phyloP scores from a whole-genome alignment of 2,888 invertebrate genomes.

The Zhengitettix transpicula region DNA sequence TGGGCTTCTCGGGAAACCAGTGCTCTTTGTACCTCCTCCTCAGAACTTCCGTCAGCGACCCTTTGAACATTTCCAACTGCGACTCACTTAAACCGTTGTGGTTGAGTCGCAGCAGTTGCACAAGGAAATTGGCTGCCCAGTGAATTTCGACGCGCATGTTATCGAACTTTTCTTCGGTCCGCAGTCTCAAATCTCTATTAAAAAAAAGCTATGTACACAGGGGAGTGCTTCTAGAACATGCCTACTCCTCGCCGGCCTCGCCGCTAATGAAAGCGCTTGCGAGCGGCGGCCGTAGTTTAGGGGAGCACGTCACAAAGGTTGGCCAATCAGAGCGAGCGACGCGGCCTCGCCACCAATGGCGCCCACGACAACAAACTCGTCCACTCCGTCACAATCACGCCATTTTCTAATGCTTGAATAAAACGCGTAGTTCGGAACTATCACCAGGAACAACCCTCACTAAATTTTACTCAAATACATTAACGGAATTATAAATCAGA shows the following conservation, averaged over 20 bases:
- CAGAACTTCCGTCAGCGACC: conserved; percentile 27
- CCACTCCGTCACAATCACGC: too few species aligned
- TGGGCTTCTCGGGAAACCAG: conserved; percentile 57
- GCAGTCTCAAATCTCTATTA: not conserved
- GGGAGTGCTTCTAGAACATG: not conserved
- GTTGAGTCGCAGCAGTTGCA: conserved; percentile 28
- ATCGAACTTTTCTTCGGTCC: not conserved
- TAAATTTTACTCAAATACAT: too few species aligned
- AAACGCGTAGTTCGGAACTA: too few species aligned
- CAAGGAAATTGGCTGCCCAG: conserved; percentile 32
- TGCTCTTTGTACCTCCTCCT: conserved; percentile 41
- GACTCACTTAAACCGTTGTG: conserved; percentile 16
- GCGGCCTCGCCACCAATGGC: not conserved
- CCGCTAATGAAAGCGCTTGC: not conserved
- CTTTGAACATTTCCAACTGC: conserved; percentile 30
- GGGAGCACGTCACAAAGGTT: not conserved
- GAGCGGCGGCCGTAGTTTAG: not conserved
- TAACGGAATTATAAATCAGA: too few species aligned
- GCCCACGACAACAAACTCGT: too few species aligned
- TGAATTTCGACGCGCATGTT: conserved; percentile 32
- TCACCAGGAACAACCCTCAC: too few species aligned
- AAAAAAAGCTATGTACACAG: not conserved
- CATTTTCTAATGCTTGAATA: too few species aligned
- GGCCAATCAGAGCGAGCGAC: not conserved
- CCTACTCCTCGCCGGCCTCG: not conserved